These are phyloP conservation scores for Champsocephalus esox DNA, from an alignment of 2,797 vertebrate species.

Conservation along the genomic window DNA sequence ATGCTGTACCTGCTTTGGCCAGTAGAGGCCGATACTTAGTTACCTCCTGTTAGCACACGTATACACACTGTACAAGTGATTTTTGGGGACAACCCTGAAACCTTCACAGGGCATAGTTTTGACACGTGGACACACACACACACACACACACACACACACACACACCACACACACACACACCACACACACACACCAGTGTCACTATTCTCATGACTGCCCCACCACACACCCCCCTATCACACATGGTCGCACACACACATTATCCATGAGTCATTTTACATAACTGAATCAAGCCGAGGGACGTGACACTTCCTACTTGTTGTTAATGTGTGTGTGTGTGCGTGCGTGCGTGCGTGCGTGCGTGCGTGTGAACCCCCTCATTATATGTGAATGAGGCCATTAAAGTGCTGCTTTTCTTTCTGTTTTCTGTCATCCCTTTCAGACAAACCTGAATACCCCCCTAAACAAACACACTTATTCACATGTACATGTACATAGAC, in stretches of 20 bases:
- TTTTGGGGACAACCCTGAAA: no score
- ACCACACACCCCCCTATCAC: background rate
- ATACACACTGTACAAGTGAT: no score
- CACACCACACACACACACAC: no score
- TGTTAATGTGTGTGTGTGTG: constrained; percentile 21
- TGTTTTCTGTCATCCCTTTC: constrained; percentile 12
- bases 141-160: no score
- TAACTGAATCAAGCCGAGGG: constrained; percentile 30
- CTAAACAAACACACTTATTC: background rate
- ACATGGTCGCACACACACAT: constrained; percentile 41
- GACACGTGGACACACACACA: no score
- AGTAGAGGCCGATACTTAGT: no score
- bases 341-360: no score
- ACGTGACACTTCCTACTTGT: constrained; percentile 47
- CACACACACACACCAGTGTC: background rate
- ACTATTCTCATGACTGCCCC: constrained; percentile 27
- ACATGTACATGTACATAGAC: background rate
- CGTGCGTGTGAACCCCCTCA: constrained; percentile 1
- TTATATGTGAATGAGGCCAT: constrained; percentile 54
- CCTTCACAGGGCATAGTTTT: no score
- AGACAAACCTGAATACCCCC: background rate
- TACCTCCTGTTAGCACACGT: no score
- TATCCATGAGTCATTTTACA: constrained; percentile 61
- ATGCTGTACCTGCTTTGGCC: no score
- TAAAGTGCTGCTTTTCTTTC: constrained; percentile 12